phyloP scores from a whole-genome alignment of 2,888 invertebrate genomes.

The Yponomeuta evonymella region DNA sequence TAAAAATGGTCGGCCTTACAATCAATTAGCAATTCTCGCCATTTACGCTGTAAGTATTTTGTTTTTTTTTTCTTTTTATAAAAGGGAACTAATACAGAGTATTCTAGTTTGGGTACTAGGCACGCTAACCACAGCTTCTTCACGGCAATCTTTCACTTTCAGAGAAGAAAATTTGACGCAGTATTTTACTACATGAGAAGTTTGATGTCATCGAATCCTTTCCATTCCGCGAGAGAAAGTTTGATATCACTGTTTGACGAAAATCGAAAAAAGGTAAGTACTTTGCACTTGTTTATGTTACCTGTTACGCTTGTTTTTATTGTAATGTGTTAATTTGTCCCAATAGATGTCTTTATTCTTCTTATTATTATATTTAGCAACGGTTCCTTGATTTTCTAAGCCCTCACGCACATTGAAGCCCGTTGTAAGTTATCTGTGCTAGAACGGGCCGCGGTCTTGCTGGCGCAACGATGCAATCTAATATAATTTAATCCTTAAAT shows the following conservation, averaged over 20 bases:
- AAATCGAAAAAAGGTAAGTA: conserved; percentile 90
- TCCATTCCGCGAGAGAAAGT: conserved; percentile 93
- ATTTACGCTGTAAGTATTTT: conserved; percentile 81
- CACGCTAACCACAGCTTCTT: background rate
- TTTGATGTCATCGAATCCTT: conserved; percentile 94
- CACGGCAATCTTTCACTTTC: conserved; percentile 42
- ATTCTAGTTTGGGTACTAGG: background rate
- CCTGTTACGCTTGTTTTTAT: too few relatives aligned
- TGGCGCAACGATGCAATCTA: too few relatives aligned
- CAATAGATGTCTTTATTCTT: too few relatives aligned
- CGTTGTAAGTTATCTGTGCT: too few relatives aligned
- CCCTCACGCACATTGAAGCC: too few relatives aligned
- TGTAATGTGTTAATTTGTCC: too few relatives aligned
- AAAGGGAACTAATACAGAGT: background rate
- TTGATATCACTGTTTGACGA: conserved; percentile 93
- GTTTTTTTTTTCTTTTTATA: background rate
- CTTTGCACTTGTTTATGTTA: background rate
- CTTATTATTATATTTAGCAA: background rate
- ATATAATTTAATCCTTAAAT: conserved; percentile 4
- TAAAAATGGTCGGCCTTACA: conserved; percentile 95
- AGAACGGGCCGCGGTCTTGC: too few relatives aligned
- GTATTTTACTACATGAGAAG: conserved; percentile 98
- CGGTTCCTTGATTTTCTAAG: too few relatives aligned
- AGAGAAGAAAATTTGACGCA: conserved; percentile 96
- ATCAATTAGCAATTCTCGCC: conserved; percentile 94